Conservation (phyloP, 2,888 invertebrate species). For the Pogonocherus hispidulus region DNA sequence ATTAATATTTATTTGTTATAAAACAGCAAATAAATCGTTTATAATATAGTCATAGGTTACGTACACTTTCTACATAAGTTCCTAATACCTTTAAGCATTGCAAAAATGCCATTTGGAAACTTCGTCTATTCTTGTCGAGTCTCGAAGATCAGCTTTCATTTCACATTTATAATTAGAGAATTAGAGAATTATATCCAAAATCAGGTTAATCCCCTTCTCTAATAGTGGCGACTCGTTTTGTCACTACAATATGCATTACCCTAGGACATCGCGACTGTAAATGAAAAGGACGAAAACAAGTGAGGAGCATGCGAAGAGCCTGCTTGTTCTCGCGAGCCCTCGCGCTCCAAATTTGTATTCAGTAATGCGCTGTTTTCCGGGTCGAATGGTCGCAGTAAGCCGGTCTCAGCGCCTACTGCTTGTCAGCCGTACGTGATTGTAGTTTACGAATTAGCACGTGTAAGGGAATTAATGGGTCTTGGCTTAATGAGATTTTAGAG, state of each 20-base stretch:
- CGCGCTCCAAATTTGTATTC: conserved; percentile 31
- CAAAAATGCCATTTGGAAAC: too few species aligned
- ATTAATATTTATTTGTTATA: too few species aligned
- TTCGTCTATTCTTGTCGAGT: too few species aligned
- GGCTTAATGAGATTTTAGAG: conserved; percentile 44
- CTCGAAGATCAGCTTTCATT: too few species aligned
- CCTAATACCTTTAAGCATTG: too few species aligned
- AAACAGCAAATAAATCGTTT: too few species aligned
- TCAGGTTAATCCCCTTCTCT: conserved; percentile 1
- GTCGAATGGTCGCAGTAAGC: conserved; percentile 36
- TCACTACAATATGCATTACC: conserved; percentile 24
- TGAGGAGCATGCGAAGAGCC: conserved; percentile 43
- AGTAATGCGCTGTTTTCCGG: conserved; percentile 48
- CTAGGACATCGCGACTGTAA: conserved; percentile 19
- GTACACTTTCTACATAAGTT: too few species aligned
- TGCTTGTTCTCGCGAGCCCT: conserved; percentile 8
- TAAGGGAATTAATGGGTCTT: conserved; percentile 26
- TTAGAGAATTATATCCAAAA: background rate
- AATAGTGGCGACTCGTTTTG: conserved; percentile 18
- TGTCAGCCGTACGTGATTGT: conserved; percentile 22
- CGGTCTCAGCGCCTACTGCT: conserved; percentile 31
- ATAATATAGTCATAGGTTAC: too few species aligned
- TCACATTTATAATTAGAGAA: too few species aligned
- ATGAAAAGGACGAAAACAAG: conserved; percentile 24
- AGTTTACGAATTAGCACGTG: conserved; percentile 26